Evolutionary conservation across 2,113 vertebrate species (phyloP).

Genomic region (Chionis minor): DNA sequence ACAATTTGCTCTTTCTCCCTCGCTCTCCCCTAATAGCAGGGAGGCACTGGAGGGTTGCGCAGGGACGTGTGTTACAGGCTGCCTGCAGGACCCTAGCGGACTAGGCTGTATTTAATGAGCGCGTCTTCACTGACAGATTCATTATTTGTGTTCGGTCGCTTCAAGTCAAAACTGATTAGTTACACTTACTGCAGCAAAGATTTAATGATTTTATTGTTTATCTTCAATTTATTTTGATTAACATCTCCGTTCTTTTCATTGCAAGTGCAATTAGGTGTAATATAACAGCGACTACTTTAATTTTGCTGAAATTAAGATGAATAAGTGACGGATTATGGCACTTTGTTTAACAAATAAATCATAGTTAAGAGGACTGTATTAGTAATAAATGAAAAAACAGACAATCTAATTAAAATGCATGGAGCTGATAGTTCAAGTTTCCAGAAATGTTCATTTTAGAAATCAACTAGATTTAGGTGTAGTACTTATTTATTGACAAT

Average conservation of each 20-base stretch:
- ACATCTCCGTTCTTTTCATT: slow-evolving; percentile 86
- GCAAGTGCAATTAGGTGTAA: slow-evolving; percentile 85
- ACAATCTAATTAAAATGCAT: slow-evolving; percentile 81
- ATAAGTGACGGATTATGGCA: slow-evolving; percentile 83
- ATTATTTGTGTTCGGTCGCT: slow-evolving; percentile 86
- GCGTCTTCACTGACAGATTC: slow-evolving; percentile 81
- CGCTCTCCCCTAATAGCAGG: background rate
- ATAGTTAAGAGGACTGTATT: slow-evolving; percentile 84
- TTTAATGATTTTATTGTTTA: slow-evolving; percentile 92
- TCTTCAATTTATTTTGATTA: slow-evolving; percentile 92
- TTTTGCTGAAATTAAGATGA: slow-evolving; percentile 86
- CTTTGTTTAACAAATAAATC: slow-evolving; percentile 87
- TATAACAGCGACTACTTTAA: slow-evolving; percentile 82
- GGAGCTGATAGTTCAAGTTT: slow-evolving; percentile 72
- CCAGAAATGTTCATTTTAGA: slow-evolving; percentile 70
- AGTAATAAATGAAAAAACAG: slow-evolving; percentile 81
- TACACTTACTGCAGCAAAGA: slow-evolving; percentile 84
- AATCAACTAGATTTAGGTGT: slow-evolving; percentile 44
- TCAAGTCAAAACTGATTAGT: slow-evolving; percentile 88
- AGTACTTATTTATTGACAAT: slow-evolving; percentile 12
- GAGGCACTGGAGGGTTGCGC: background rate
- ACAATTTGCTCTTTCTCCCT: background rate
- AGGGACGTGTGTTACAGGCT: slow-evolving; percentile 36
- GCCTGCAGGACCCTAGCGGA: slow-evolving; percentile 69
- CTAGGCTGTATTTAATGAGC: slow-evolving; percentile 81